Conservation (phyloP, 2,888 invertebrate species). For the Watsonalla binaria region DNA sequence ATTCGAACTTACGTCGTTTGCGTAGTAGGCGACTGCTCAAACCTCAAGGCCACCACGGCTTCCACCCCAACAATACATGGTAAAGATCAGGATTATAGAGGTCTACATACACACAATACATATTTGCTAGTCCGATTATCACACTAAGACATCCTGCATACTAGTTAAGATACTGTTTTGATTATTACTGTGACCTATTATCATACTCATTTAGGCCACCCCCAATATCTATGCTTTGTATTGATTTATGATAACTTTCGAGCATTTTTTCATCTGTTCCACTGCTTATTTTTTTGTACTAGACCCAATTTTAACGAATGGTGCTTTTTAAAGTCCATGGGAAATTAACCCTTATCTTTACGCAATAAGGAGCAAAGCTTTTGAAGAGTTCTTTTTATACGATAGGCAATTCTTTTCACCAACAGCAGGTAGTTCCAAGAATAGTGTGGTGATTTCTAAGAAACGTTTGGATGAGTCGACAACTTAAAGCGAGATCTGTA, state of each 20-base stretch:
- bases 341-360: neutral
- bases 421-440: constrained; percentile 54
- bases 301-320: neutral
- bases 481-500: constrained; percentile 17
- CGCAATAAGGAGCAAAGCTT: neutral
- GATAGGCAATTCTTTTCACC: constrained; percentile 21
- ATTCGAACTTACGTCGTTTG: too few species aligned
- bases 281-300: constrained; percentile 14
- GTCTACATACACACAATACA: too few species aligned
- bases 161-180: neutral
- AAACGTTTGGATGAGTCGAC: constrained; percentile 37
- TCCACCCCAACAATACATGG: too few species aligned
- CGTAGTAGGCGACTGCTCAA: too few species aligned
- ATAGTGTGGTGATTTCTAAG: constrained; percentile 43
- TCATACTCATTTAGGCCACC: neutral
- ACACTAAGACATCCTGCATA: too few species aligned
- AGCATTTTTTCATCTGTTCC: constrained; percentile 29
- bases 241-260: constrained; percentile 43
- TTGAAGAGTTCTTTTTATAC: neutral
- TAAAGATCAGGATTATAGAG: too few species aligned
- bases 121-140: too few species aligned
- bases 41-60: too few species aligned
- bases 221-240: constrained; percentile 26
- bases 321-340: neutral
- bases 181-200: neutral